Conservation (phyloP, 2,888 invertebrate species). For the Drosophila nigritarsus region DNA sequence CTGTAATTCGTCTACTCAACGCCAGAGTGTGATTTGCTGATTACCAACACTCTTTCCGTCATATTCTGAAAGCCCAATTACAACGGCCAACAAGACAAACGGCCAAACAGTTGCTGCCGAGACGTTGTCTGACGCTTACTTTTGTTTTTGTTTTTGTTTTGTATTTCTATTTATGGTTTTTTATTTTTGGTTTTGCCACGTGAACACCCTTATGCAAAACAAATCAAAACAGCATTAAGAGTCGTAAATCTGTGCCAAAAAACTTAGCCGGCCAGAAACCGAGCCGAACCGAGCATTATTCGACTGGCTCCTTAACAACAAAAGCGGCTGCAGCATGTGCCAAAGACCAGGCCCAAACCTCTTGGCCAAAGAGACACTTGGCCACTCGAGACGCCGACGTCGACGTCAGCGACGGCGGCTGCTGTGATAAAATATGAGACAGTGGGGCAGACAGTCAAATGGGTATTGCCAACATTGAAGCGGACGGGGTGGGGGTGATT, state of each 20-base stretch:
- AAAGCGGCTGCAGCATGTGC: conserved; percentile 76
- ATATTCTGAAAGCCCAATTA: conserved; percentile 80
- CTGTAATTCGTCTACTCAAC: conserved; percentile 80
- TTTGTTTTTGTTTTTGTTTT: conserved; percentile 21
- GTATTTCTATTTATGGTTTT: conserved; percentile 3
- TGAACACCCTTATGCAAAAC: conserved; percentile 78
- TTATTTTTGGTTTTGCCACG: conserved; percentile 58
- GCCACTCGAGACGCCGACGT: conserved; percentile 68
- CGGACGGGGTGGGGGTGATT: conserved; percentile 1
- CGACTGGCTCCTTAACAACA: conserved; percentile 59
- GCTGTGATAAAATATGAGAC: conserved; percentile 80
- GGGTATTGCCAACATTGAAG: conserved; percentile 30
- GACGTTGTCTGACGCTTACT: conserved; percentile 35
- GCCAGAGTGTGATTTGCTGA: conserved; percentile 81
- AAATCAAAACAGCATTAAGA: conserved; percentile 79
- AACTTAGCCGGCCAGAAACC: conserved; percentile 30
- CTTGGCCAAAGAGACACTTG: conserved; percentile 72
- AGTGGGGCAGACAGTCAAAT: conserved; percentile 77
- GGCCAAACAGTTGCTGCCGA: conserved; percentile 61
- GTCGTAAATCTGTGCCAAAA: conserved; percentile 81
- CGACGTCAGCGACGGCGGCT: conserved; percentile 38
- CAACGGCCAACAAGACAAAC: conserved; percentile 70
- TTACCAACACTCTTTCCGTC: conserved; percentile 83
- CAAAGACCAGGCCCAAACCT: conserved; percentile 63
- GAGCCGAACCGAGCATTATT: conserved; percentile 16